phyloP scores from a whole-genome alignment of 2,888 invertebrate genomes.

The Pachymerium ferrugineum region DNA sequence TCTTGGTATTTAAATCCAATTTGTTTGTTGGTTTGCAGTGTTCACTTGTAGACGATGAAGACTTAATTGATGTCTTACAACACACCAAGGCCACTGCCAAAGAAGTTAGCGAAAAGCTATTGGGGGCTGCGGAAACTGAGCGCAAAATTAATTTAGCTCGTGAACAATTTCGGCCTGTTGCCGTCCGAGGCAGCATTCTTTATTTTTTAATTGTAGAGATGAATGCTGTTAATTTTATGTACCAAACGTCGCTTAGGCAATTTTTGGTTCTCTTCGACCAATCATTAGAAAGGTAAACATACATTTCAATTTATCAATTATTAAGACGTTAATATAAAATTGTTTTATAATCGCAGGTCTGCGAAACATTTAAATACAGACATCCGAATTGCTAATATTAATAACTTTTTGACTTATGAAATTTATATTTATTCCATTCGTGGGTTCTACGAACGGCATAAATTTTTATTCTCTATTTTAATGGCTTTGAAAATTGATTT shows the following conservation, averaged over 20 bases:
- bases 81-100: constrained; percentile 83
- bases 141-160: constrained; percentile 87
- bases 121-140: constrained; percentile 87
- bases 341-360: constrained; percentile 51
- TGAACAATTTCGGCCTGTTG: constrained; percentile 92
- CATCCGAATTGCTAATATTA: constrained; percentile 81
- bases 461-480: constrained; percentile 86
- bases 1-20: background rate
- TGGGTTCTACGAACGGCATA: constrained; percentile 88
- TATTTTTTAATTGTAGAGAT: constrained; percentile 96
- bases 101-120: constrained; percentile 89
- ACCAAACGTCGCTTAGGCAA: constrained; percentile 91
- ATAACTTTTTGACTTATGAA: constrained; percentile 81
- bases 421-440: constrained; percentile 88
- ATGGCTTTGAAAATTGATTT: constrained; percentile 92
- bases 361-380: constrained; percentile 74
- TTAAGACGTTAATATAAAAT: background rate
- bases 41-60: constrained; percentile 92
- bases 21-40: constrained; percentile 52
- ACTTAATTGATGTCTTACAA: constrained; percentile 79
- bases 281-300: constrained; percentile 69
- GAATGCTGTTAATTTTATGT: constrained; percentile 94
- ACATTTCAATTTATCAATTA: background rate
- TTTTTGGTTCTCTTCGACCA: constrained; percentile 89
- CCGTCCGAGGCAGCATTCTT: constrained; percentile 85